Base-by-base conservation (phyloP, 2,888 invertebrate genomes). In the Tortrix viridana region DNA sequence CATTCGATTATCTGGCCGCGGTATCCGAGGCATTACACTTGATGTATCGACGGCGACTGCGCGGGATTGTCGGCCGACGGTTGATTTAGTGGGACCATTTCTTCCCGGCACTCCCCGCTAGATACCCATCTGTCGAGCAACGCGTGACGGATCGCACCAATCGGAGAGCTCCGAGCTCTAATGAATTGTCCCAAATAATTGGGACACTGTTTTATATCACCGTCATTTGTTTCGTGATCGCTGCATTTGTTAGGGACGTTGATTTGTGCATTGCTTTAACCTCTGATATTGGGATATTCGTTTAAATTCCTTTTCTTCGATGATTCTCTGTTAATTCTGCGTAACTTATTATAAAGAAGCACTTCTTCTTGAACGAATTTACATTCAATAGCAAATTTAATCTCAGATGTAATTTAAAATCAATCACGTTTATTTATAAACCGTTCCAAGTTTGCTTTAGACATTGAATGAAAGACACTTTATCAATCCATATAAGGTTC, bases 121-220 rank as follows among this genome's bases (percentile, higher is more conserved):
- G 87, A 85, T 88, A 83, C 85, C 83, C 88, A 85, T 87, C 88
- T 83, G 86, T 86, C 88, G 85, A 81, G 75, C 76, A 76, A 79
- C 71, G 81, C 80, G 86, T 88, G 89, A 89, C 87, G 85, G 84
- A 90, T 90, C 79, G 82, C 82, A 73, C 84, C 87, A 84, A 89
- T 89, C 86, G 81, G 79, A 82, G 80, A 84, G 85, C 86, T 82
- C 81, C 83, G 85, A 85, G 85, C 79, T 84, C 87, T 91, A 92
- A 92, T 92, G 91, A 92, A 92, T 92, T 89, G 89, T 90, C 87
- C 89, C 85, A 89, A 90, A 89, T 92, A 91, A 92, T 92, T 89
- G 88, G 88, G 87, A 87, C 86, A 85, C 85, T 89, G 88, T 89
- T 90, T 91, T 90, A 92, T 91, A 89, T 90, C 76, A 86, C 73